Conservation (phyloP, 2,113 vertebrate species). For the Ploceus nigricollis region DNA sequence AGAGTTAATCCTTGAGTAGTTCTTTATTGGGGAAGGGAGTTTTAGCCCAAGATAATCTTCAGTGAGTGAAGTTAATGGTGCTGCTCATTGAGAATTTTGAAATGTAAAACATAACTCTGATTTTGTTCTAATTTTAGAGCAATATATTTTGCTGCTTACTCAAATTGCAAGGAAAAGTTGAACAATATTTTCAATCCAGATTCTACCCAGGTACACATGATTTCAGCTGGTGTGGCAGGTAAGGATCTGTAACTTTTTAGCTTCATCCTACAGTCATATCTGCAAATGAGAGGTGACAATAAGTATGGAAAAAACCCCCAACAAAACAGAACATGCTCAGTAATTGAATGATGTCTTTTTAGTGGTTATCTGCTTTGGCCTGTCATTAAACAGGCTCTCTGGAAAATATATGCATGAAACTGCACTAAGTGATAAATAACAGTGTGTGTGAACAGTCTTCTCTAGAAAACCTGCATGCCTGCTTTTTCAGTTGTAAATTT, state of each 20-base stretch:
- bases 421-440: background rate
- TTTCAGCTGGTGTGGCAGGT: slow-evolving; percentile 95
- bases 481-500: background rate
- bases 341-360: background rate
- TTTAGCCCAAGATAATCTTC: background rate
- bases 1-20: background rate
- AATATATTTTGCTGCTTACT: slow-evolving; percentile 98
- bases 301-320: background rate
- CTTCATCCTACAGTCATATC: background rate
- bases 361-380: background rate
- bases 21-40: background rate
- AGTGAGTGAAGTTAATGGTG: background rate
- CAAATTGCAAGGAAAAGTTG: slow-evolving; percentile 91
- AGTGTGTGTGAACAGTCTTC: background rate
- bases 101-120: background rate
- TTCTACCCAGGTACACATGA: slow-evolving; percentile 93
- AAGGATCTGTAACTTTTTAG: slow-evolving; percentile 69
- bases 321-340: background rate
- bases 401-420: background rate
- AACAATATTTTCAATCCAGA: slow-evolving; percentile 88
- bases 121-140: slow-evolving; percentile 80
- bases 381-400: background rate
- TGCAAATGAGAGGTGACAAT: background rate
- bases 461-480: background rate
- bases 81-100: fast-evolving